These are phyloP conservation scores for Nemurella pictetii DNA, from an alignment of 2,888 invertebrate species.

Conservation along the genomic window DNA sequence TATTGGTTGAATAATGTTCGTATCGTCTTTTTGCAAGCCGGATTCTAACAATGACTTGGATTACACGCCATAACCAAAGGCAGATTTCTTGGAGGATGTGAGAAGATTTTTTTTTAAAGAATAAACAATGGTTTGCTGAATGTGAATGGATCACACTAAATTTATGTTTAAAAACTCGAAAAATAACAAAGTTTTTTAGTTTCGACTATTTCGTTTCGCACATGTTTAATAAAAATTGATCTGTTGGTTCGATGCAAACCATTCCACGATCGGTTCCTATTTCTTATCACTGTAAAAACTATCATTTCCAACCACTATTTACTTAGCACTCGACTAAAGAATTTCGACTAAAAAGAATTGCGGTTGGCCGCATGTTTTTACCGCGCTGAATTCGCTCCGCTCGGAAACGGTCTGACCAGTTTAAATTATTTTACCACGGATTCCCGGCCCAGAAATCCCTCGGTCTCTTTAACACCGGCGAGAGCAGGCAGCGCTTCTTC, in stretches of 20 bases:
- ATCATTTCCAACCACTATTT: constrained; percentile 13
- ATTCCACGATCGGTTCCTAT: background rate
- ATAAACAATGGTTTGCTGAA: background rate
- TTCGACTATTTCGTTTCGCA: background rate
- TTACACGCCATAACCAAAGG: no score
- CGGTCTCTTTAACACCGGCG: no score
- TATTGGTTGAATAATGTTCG: no score
- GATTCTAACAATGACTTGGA: no score
- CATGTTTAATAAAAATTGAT: background rate
- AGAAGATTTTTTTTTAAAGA: background rate
- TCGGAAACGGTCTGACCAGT: background rate
- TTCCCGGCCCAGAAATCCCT: background rate
- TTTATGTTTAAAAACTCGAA: background rate
- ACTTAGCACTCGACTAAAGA: background rate
- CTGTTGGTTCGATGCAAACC: background rate
- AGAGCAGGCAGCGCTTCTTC: background rate
- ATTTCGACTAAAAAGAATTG: background rate
- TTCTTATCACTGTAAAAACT: constrained; percentile 1
- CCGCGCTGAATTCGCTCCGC: background rate
- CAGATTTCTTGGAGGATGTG: no score
- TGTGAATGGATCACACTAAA: background rate
- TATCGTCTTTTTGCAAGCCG: no score
- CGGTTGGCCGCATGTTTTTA: constrained; percentile 2
- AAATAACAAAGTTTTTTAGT: background rate
- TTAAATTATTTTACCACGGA: constrained; percentile 8